A percentile compares a stretch with the other conserved stretches of the same genome.
phyloP scores from a whole-genome alignment of 2,888 invertebrate genomes.

The Antheraea assamensis region DNA sequence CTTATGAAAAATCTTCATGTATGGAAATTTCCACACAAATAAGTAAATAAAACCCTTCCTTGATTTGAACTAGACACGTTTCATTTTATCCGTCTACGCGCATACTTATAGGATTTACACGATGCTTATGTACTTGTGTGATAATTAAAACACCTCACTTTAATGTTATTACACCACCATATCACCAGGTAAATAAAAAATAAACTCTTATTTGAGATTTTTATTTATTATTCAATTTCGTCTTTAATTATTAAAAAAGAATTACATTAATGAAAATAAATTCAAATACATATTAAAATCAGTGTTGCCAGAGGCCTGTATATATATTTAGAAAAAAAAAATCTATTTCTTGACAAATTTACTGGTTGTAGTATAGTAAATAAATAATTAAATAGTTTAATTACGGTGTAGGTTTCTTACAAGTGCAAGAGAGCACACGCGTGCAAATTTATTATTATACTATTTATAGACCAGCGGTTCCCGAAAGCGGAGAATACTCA shows the following conservation, averaged over 20 bases:
- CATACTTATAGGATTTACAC: neutral
- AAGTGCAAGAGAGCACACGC: too few relatives aligned
- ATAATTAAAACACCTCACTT: neutral
- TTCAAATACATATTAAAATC: neutral
- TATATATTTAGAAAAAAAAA: too few relatives aligned
- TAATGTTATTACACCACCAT: neutral
- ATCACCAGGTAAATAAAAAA: neutral
- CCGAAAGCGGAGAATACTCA: neutral
- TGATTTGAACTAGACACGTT: too few relatives aligned
- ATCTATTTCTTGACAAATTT: too few relatives aligned
- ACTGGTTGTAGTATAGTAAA: too few relatives aligned
- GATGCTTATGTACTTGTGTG: neutral
- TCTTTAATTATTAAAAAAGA: neutral
- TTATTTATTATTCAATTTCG: neutral
- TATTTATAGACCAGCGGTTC: neutral
- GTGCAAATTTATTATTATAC: neutral
- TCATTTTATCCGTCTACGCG: neutral
- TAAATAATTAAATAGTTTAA: too few relatives aligned
- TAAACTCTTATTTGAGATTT: neutral
- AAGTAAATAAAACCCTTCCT: neutral
- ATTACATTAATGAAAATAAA: neutral
- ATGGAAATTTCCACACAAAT: neutral
- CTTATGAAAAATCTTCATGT: too few relatives aligned
- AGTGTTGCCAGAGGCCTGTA: too few relatives aligned
- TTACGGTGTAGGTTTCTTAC: too few relatives aligned